Base-by-base conservation (phyloP, 1,140 invertebrate species). In the Drosophila lowei region DNA sequence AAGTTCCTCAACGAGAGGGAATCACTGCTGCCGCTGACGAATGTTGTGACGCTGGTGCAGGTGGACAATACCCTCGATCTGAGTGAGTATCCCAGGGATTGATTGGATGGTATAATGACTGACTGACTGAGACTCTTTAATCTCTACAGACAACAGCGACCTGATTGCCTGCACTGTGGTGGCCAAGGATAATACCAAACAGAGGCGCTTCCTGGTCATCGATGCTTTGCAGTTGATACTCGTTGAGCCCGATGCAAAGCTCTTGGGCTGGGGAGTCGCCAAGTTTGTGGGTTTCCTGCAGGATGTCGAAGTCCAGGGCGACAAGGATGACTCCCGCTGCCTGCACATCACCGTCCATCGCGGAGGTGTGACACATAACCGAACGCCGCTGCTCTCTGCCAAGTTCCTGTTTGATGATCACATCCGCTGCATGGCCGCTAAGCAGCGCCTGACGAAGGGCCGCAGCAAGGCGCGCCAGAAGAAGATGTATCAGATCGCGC, bases 341-440 rank as follows among this genome's bases (percentile, higher is more conserved):
- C 93, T 99, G 6, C 97, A 99, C 79, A 94, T 99, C 16, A 98
- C 97, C 0, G 97, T 99, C 21, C 97, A 99, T 90, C 96, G 96
- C 77, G 92, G 92, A 1, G 93, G 92, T 1, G 93, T 94, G 6
- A 92, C 94, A 0, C 92, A 93, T 18, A 96, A 95, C 60, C 92
- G 95, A 38, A 93, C 95, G 2, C 96, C 98, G 0, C 90, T 98
- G 6, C 92, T 99, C 6, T 95, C 96, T 15, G 97, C 98, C 0
- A 98, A 97, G 91, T 99, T 99, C 90, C 94, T 99, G 46, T 99
- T 99, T 90, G 98, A 99, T 91, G 99, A 99, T 93, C 98, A 99
- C 90, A 99, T 99, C 66, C 93, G 99, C 9, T 99, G 98, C 91
- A 98, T 99, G 97, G 97, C 97, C 34, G 97, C 97, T 23, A 97